Evolutionary conservation across 2,113 vertebrate genomes (phyloP), one percentile per base, ranked within the genome.

Genomic region (Crypturellus undulatus): DNA sequence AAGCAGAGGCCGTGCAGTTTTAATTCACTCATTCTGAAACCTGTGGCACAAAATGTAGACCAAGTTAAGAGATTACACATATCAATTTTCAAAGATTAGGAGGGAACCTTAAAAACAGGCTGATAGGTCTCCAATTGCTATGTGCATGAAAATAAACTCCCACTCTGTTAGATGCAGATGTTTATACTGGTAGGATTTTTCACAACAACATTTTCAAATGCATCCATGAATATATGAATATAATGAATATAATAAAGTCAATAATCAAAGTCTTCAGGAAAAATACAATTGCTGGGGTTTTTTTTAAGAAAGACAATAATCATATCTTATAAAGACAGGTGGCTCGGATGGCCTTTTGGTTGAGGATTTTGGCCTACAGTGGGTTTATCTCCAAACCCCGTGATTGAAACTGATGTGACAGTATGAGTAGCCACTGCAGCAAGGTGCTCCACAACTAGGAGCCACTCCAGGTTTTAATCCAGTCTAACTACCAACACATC

Each of bases 31-130:
- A 98, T 94, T 98, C 97, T 98, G 98, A 98, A 96, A 99, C 98
- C 98, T 98, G 98, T 98, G 98, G 98, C 98, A 98, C 98, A 98
- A 98, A 99, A 99, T 96, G 98, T 97, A 99, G 98, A 99, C 98
- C 98, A 98, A 97, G 98, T 98, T 98, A 99, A 98, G 90, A 95
- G 88, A 92, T 90, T 25, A 93, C 83, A 95, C 63, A 97, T 49
- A 95, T 42, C 72, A 93, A 52, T 36, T 79, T 91, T 47, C 90
- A 95, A 79, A 90, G 43, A 59, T 91, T 73, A 93, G 69, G 78
- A 96, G 79, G 85, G 88, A 75, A 67, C 71, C 79, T 84, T 51
- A 38, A 84, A 95, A 77, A 89, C n/a, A n/a, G 73, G 69, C 76
- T 2, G 19, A 79, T 80, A 83, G 0, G 14, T 38, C 82, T 76